These are phyloP conservation scores for Ashinkailepas kermadecensis DNA, from an alignment of 2,888 invertebrate species.

Conservation along the genomic window DNA sequence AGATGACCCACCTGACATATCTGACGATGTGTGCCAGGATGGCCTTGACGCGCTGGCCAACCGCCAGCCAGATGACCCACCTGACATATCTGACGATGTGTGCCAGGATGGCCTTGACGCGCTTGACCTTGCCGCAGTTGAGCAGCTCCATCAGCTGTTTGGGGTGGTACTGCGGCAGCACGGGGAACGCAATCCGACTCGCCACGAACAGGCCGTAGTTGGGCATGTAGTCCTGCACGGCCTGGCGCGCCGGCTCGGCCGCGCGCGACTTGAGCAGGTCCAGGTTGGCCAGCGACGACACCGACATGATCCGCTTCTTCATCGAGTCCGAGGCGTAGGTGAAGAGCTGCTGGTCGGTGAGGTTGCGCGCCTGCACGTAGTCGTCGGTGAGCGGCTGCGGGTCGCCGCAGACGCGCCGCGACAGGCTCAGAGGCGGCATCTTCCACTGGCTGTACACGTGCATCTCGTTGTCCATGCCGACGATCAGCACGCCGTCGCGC, in stretches of 20 bases:
- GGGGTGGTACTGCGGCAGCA: conserved; percentile 97
- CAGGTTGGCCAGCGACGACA: conserved; percentile 2
- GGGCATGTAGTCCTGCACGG: conserved; percentile 8
- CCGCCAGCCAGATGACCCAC: conserved; percentile 2
- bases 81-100: conserved; percentile 74
- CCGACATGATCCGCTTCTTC: conserved; percentile 23
- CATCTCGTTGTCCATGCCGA: conserved; percentile 99
- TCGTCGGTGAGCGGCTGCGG: conserved; percentile 7
- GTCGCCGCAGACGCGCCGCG: no score
- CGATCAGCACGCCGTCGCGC: conserved; percentile 91
- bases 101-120: conserved; percentile 96
- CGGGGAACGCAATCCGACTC: conserved; percentile 91
- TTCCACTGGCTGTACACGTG: conserved; percentile 97
- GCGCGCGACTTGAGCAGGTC: conserved; percentile 19
- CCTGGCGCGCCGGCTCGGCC: neutral
- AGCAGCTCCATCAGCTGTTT: conserved; percentile 96
- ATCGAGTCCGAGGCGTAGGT: conserved; percentile 24
- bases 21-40: conserved; percentile 93
- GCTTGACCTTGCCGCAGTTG: conserved; percentile 93
- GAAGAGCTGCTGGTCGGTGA: conserved; percentile 24
- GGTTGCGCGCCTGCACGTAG: neutral
- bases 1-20: conserved; percentile 42
- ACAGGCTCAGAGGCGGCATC: conserved; percentile 15
- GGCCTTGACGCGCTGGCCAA: conserved; percentile 97
- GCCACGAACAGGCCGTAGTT: conserved; percentile 81